These are phyloP conservation scores for Crossocerus cetratus DNA, from an alignment of 2,888 invertebrate species.

Conservation along the genomic window DNA sequence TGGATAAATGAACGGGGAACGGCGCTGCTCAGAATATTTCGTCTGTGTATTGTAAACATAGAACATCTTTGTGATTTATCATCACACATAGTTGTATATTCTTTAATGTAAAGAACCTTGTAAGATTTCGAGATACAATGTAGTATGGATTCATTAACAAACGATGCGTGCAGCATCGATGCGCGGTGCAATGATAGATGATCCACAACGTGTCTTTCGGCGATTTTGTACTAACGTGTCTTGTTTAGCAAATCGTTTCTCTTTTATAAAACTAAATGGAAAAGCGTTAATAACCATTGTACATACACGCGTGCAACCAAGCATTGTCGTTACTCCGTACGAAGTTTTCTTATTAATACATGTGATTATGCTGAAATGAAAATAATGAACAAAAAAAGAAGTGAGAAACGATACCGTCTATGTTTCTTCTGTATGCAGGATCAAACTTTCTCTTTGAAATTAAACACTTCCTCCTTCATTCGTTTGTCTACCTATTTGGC, in stretches of 20 bases:
- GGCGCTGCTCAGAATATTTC: constrained; percentile 15
- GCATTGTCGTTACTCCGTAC: constrained; percentile 63
- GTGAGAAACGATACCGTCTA: not conserved
- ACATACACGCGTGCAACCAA: constrained; percentile 66
- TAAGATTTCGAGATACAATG: not conserved
- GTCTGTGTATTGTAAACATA: constrained; percentile 15
- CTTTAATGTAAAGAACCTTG: constrained; percentile 30
- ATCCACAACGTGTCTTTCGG: constrained; percentile 59
- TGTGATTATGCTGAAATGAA: constrained; percentile 59
- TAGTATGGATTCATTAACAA: not conserved
- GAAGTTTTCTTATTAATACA: constrained; percentile 66
- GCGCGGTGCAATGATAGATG: constrained; percentile 40
- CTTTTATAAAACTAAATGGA: constrained; percentile 67
- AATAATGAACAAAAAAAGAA: constrained; percentile 22
- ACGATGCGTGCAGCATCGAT: no score
- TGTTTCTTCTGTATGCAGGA: constrained; percentile 6
- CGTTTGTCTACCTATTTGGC: not conserved
- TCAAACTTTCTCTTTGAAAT: not conserved
- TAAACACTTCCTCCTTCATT: not conserved
- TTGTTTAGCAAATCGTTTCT: constrained; percentile 70
- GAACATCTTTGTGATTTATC: constrained; percentile 16
- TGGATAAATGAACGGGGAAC: constrained; percentile 24
- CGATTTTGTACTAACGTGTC: constrained; percentile 70
- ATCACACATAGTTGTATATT: constrained; percentile 22
- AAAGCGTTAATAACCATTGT: constrained; percentile 61